phyloP scores from a whole-genome alignment of 2,797 vertebrate genomes.

The Myripristis murdjan region DNA sequence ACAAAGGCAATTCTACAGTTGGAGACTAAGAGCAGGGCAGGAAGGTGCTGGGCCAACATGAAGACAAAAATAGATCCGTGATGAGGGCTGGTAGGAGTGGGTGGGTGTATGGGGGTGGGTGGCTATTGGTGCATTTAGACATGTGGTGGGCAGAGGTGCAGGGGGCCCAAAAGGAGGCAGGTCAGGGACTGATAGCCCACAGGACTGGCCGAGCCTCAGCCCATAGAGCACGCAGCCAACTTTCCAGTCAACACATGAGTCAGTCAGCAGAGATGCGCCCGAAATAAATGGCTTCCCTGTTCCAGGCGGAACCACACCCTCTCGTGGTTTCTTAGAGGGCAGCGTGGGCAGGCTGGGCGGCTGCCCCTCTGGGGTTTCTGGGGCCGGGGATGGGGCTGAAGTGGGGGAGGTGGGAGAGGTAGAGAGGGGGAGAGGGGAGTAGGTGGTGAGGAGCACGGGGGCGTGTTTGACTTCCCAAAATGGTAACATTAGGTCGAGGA shows the following conservation, averaged over 20 bases:
- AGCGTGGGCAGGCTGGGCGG: slow-evolving; percentile 85
- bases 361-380: slow-evolving; percentile 84
- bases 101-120: slow-evolving; percentile 73
- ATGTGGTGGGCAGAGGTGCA: slow-evolving; percentile 60
- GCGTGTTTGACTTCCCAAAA: slow-evolving; percentile 84
- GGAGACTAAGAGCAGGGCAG: slow-evolving; percentile 69
- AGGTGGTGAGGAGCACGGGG: slow-evolving; percentile 69
- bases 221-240: slow-evolving; percentile 88
- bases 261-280: slow-evolving; percentile 93
- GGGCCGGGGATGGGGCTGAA: slow-evolving; percentile 74
- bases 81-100: slow-evolving; percentile 63
- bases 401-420: slow-evolving; percentile 65
- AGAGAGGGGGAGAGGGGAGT: slow-evolving; percentile 60
- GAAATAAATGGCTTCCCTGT: slow-evolving; percentile 98
- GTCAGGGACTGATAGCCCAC: slow-evolving; percentile 88
- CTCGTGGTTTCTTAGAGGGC: slow-evolving; percentile 90
- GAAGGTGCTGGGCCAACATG: slow-evolving; percentile 48
- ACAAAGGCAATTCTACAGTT: slow-evolving; percentile 87
- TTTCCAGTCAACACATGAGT: slow-evolving; percentile 98
- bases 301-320: slow-evolving; percentile 94
- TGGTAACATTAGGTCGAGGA: slow-evolving; percentile 83
- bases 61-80: slow-evolving; percentile 71
- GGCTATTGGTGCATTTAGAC: slow-evolving; percentile 71
- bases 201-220: slow-evolving; percentile 85
- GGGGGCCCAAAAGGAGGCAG: slow-evolving; percentile 62